Conservation (phyloP, 2,888 invertebrate genomes). For the Idaea dimidiata region DNA sequence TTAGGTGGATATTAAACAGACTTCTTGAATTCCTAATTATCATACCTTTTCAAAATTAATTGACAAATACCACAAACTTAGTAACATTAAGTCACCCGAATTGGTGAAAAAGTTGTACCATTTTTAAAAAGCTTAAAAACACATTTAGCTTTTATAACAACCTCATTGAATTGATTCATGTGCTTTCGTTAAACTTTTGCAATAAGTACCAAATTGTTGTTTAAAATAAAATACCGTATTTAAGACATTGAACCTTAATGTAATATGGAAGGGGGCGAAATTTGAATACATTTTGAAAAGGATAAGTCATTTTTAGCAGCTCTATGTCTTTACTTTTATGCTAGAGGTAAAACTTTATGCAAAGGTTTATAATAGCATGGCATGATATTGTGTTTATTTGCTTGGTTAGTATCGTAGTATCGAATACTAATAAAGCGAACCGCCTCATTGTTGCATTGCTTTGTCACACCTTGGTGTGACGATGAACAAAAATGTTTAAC, state of each 20-base stretch:
- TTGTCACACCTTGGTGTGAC: too few relatives aligned
- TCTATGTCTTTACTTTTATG: background rate
- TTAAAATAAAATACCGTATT: background rate
- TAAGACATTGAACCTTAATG: background rate
- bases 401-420: background rate
- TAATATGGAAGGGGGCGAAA: background rate
- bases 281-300: background rate
- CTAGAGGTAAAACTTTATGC: background rate
- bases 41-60: background rate
- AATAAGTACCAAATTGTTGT: background rate
- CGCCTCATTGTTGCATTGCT: too few relatives aligned
- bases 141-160: background rate
- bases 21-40: too few relatives aligned
- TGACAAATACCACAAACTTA: background rate
- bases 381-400: background rate
- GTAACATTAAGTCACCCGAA: background rate
- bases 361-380: background rate
- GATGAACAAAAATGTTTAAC: too few relatives aligned
- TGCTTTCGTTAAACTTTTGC: background rate
- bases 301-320: background rate
- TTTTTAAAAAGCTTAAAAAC: background rate
- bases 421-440: too few relatives aligned
- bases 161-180: background rate
- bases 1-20: too few relatives aligned
- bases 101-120: background rate